Evolutionary conservation across 2,113 vertebrate genomes (phyloP), one percentile per base, ranked within the genome.

Genomic region (Ellobius talpinus): DNA sequence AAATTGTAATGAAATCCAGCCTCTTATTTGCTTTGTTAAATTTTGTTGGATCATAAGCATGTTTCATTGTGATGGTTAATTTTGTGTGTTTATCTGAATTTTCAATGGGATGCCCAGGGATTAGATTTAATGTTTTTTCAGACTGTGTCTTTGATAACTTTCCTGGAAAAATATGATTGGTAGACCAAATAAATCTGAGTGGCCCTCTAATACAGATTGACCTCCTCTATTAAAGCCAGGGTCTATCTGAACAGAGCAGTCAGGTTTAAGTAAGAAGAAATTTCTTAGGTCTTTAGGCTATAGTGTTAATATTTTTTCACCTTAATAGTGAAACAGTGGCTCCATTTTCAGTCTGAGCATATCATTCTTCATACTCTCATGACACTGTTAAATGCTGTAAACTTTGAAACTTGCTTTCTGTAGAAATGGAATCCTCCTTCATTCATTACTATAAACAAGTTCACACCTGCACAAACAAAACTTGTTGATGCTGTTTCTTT

Each of bases 331-430:
- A 86, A 65, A 50, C 12, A 26, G 6, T 85, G 16, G 1, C 29
- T 79, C 14, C 63, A 45, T 5, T 61, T 63, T 19, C 2, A 8
- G 7, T 1, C 42, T 1, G 2, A 82, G 4, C 0, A 0, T 31
- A 3, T 1, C 2, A 39, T 17, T 29, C 45, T 85, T 91, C 23
- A 52, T 23, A 45, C 0, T 24, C 23, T 55, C 26, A 45, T 16
- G 70, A 86, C 1, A 31, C 11, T 10, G 55, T 33, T 78, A 16
- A 7, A 7, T 72, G 24, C 26, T 70, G 19, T 58, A 8, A 21
- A 52, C 45, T 9, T 42, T 2, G 26, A 85, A 85, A 3, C 7
- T 78, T 87, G 0, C 6, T 55, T 50, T 47, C 29, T 63, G 39
- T 16, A 79, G 33, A 84, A 65, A 66, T 73, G 33, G 61, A 26